These are phyloP conservation scores for Takifugu rubripes DNA, from an alignment of 2,797 vertebrate genomes.

Conservation along the genomic window DNA sequence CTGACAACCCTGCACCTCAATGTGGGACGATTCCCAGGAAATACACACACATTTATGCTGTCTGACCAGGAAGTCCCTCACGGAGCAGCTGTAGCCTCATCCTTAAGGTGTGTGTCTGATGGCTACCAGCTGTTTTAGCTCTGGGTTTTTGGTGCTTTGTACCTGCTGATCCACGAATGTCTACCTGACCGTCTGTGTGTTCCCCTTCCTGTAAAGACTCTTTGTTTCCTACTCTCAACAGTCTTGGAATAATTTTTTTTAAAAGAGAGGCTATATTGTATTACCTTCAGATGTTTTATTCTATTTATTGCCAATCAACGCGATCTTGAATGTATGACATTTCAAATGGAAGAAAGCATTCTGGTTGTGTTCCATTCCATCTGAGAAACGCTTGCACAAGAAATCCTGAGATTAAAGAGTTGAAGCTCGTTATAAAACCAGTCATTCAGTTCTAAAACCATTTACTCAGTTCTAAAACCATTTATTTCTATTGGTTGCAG, in stretches of 20 bases:
- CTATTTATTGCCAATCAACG: constrained; percentile 58
- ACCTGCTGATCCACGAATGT: constrained; percentile 49
- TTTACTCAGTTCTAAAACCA: no score
- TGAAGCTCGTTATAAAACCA: constrained; percentile 9
- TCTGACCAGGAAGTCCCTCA: constrained; percentile 22
- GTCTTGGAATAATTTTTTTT: constrained; percentile 32
- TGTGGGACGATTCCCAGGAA: constrained; percentile 38
- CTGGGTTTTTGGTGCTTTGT: constrained; percentile 51
- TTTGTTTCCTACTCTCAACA: constrained; percentile 57
- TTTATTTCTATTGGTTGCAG: no score
- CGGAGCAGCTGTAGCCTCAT: constrained; percentile 42
- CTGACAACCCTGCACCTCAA: constrained; percentile 34
- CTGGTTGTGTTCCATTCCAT: constrained; percentile 37
- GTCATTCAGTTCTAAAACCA: no score
- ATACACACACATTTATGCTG: constrained; percentile 36
- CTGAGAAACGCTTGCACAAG: constrained; percentile 1
- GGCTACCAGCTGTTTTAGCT: constrained; percentile 27
- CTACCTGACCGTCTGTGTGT: constrained; percentile 27
- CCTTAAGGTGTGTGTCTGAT: constrained; percentile 52
- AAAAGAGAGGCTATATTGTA: constrained; percentile 52
- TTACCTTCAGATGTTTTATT: constrained; percentile 55
- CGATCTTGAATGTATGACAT: constrained; percentile 48
- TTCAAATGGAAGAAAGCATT: constrained; percentile 29
- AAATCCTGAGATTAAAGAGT: constrained; percentile 50
- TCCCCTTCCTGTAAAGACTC: constrained; percentile 33